A percentile compares a stretch with the other conserved stretches of the same genome.
These are phyloP conservation scores for Liparis tanakae DNA, from an alignment of 2,797 vertebrate species.

Conservation along the genomic window DNA sequence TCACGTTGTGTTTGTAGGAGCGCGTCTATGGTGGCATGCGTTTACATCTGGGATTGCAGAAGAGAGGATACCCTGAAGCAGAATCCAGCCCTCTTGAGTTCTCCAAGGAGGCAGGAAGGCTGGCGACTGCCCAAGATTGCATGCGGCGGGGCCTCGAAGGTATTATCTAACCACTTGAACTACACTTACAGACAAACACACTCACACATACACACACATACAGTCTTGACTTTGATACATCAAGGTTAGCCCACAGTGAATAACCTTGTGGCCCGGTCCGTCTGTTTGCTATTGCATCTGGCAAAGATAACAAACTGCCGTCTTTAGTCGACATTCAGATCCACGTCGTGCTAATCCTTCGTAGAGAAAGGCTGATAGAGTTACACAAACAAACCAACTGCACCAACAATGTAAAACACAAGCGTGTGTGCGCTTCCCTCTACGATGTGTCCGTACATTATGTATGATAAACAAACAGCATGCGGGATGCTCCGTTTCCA, in stretches of 20 bases:
- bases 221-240: slow-evolving; percentile 55
- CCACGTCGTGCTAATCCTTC: slow-evolving; percentile 42
- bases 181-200: slow-evolving; percentile 6
- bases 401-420: slow-evolving; percentile 43
- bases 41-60: slow-evolving; percentile 18
- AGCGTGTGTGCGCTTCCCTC: slow-evolving; percentile 9
- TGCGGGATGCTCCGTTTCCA: slow-evolving; percentile 21
- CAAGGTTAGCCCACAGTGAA: slow-evolving; percentile 54
- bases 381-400: slow-evolving; percentile 37
- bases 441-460: slow-evolving; percentile 1
- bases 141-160: slow-evolving; percentile 46
- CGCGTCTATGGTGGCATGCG: slow-evolving; percentile 2
- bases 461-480: not conserved
- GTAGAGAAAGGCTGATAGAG: slow-evolving; percentile 30
- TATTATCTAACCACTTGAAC: slow-evolving; percentile 66
- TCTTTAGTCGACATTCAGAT: slow-evolving; percentile 33
- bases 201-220: slow-evolving; percentile 18
- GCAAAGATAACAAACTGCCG: slow-evolving; percentile 50
- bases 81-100: slow-evolving; percentile 63
- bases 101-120: slow-evolving; percentile 58
- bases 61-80: slow-evolving; percentile 53
- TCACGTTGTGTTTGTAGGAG: slow-evolving; percentile 23
- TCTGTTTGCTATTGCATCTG: slow-evolving; percentile 49
- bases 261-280: slow-evolving; percentile 49
- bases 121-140: slow-evolving; percentile 58